A percentile compares a stretch with the other conserved stretches of the same genome.
These are phyloP conservation scores for Cottoperca gobio DNA, from an alignment of 2,797 vertebrate genomes.

Conservation along the genomic window DNA sequence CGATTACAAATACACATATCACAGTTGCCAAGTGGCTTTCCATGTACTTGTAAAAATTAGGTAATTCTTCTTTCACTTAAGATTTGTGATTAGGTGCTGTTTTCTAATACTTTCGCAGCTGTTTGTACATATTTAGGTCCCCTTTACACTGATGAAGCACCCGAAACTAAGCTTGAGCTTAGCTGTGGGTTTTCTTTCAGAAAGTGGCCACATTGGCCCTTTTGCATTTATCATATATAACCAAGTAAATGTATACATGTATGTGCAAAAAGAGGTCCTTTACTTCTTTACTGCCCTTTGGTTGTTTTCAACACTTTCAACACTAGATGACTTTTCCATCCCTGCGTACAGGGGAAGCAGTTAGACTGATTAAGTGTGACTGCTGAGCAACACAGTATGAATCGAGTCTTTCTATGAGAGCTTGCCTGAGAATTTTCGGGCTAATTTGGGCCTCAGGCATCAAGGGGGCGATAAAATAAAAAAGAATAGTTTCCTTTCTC, in stretches of 20 bases:
- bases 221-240: neutral
- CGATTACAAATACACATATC: neutral
- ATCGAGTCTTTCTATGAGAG: conserved; percentile 50
- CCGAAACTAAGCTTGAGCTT: neutral
- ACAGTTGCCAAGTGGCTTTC: neutral
- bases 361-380: conserved; percentile 30
- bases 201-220: neutral
- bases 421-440: conserved; percentile 22
- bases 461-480: conserved; percentile 1
- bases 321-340: neutral
- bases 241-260: neutral
- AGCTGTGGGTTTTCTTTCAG: neutral
- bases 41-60: neutral
- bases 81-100: neutral
- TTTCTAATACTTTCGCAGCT: neutral
- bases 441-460: conserved; percentile 55
- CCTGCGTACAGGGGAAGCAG: conserved; percentile 13
- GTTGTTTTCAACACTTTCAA: conserved; percentile 18
- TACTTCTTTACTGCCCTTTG: neutral
- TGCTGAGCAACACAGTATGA: conserved; percentile 45
- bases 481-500: conserved; percentile 45
- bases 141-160: neutral
- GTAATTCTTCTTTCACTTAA: neutral
- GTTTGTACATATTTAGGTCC: neutral
- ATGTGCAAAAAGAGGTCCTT: neutral